These are phyloP conservation scores for Delphinus delphis DNA, from an alignment of 2,113 vertebrate genomes.

Conservation along the genomic window DNA sequence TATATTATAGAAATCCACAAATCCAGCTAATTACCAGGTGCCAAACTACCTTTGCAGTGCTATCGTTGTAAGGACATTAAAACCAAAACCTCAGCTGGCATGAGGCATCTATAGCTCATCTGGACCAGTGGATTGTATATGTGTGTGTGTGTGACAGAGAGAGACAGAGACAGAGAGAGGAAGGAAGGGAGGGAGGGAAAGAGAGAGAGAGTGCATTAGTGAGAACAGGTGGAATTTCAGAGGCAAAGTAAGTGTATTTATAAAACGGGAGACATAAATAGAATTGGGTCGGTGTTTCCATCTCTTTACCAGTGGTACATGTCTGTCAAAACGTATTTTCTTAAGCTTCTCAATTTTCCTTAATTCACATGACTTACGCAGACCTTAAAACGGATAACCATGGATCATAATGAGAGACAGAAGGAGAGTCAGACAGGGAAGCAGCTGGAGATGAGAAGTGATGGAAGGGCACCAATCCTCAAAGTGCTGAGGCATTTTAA, in stretches of 20 bases:
- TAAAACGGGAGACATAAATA: neutral
- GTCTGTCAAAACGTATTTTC: neutral
- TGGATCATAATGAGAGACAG: slow-evolving; percentile 68
- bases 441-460: slow-evolving; percentile 47
- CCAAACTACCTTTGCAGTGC: neutral
- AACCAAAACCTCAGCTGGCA: neutral
- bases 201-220: neutral
- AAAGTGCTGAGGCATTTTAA: slow-evolving; percentile 68
- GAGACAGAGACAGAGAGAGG: neutral
- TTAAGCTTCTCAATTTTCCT: slow-evolving; percentile 53
- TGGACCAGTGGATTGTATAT: neutral
- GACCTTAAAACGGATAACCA: slow-evolving; percentile 67
- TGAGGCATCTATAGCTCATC: neutral
- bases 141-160: accelerated
- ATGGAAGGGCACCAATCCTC: slow-evolving; percentile 46
- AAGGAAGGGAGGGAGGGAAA: no score
- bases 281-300: neutral
- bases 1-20: neutral
- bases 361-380: slow-evolving; percentile 44
- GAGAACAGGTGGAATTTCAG: slow-evolving; percentile 24
- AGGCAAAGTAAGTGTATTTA: slow-evolving; percentile 17
- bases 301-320: neutral
- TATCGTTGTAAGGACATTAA: neutral
- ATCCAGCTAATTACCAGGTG: neutral
- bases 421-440: slow-evolving; percentile 50